phyloP scores from a whole-genome alignment of 2,113 vertebrate genomes.

The Cavia porcellus region DNA sequence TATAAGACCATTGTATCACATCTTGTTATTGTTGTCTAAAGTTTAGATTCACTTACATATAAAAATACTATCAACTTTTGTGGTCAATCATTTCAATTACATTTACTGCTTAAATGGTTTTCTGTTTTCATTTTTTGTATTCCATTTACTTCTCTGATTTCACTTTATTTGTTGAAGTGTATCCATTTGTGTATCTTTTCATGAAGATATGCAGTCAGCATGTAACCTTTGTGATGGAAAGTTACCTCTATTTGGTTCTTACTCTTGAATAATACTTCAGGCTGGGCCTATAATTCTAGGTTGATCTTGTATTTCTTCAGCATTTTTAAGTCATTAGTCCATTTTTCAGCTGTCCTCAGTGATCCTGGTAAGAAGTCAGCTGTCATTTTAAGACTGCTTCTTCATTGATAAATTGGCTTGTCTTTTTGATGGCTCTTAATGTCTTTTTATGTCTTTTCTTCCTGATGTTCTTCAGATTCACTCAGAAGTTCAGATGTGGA shows the following conservation, averaged over 20 bases:
- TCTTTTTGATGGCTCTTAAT: not conserved
- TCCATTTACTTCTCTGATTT: not conserved
- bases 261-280: not conserved
- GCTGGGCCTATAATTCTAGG: not conserved
- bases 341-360: not conserved
- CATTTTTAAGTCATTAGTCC: not conserved
- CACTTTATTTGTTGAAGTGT: not conserved
- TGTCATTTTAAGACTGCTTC: not conserved
- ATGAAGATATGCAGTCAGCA: not conserved
- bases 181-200: not conserved
- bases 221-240: conserved; percentile 17
- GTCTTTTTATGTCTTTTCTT: not conserved
- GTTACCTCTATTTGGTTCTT: not conserved
- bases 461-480: not conserved
- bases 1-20: rapidly evolving
- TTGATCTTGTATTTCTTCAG: not conserved
- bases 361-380: not conserved
- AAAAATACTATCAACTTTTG: not conserved
- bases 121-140: not conserved
- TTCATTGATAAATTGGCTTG: not conserved
- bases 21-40: not conserved
- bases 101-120: conserved; percentile 24
- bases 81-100: not conserved
- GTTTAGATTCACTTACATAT: not conserved
- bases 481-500: not conserved